A percentile compares a stretch with the other conserved stretches of the same genome.
phyloP scores from a whole-genome alignment of 2,888 invertebrate species.

The Drosophila greeni region DNA sequence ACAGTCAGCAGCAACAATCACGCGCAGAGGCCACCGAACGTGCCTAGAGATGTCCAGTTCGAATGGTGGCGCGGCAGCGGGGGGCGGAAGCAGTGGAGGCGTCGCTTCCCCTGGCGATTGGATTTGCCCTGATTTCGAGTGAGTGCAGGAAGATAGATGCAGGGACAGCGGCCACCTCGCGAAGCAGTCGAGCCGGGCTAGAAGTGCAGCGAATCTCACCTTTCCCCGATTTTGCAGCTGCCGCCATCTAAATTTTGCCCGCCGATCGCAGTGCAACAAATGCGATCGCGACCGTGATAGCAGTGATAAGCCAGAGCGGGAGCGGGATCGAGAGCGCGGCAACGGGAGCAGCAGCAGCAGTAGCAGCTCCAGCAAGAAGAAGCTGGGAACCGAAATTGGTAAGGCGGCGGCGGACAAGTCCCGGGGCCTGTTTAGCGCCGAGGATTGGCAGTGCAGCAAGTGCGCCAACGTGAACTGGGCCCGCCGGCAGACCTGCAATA shows the following conservation, averaged over 20 bases:
- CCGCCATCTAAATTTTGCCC: slow-evolving; percentile 96
- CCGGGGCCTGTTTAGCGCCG: slow-evolving; percentile 89
- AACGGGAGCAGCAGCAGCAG: slow-evolving; percentile 65
- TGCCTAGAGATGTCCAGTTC: slow-evolving; percentile 52
- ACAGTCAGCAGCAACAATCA: slow-evolving; percentile 6
- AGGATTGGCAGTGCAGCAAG: slow-evolving; percentile 99
- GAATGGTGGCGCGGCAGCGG: slow-evolving; percentile 44
- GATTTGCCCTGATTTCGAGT: slow-evolving; percentile 75
- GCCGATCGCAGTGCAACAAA: slow-evolving; percentile 93
- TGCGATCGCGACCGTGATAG: slow-evolving; percentile 81
- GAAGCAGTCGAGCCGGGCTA: slow-evolving; percentile 18
- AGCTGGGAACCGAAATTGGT: slow-evolving; percentile 96
- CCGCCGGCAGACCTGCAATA: slow-evolving; percentile 93
- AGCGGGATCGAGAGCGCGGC: slow-evolving; percentile 49
- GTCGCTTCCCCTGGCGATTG: slow-evolving; percentile 66
- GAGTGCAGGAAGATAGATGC: slow-evolving; percentile 76
- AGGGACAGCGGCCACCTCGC: slow-evolving; percentile 32
- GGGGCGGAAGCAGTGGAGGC: slow-evolving; percentile 42
- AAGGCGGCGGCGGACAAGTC: slow-evolving; percentile 99
- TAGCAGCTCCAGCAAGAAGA: slow-evolving; percentile 81
- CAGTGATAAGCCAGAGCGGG: slow-evolving; percentile 58
- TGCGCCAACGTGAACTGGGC: slow-evolving; percentile 99
- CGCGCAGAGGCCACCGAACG: slow-evolving; percentile 10
- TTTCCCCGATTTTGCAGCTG: slow-evolving; percentile 80
- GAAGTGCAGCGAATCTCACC: slow-evolving; percentile 51